Base-by-base conservation (phyloP, 2,797 vertebrate genomes). In the Allobates femoralis region DNA sequence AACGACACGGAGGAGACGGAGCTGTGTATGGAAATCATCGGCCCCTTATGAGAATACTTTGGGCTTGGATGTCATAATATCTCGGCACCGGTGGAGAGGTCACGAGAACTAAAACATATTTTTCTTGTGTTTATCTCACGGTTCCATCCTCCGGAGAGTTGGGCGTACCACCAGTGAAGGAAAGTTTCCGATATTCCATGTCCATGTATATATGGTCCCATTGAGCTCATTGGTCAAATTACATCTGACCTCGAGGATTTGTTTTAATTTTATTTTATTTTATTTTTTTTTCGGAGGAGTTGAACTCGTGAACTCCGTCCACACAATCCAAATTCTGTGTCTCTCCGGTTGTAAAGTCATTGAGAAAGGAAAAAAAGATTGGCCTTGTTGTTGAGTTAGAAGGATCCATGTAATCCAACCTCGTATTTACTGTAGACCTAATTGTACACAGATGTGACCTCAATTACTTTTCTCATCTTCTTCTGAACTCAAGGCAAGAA, bases 241-340 rank as follows among this genome's bases (percentile, higher is more conserved):
- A 79, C 77, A 81, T 51, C 46, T 81, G 77, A 89, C 87, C 10
- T 12, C 0, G 23, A 83, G 79, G 88, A 66, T 32, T 60, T 71
- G 73, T 23, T 1, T 62, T 41, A 8, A 37, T 34, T 66, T 53
- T 2, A 28, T 46, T 46, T 46, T 32, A 26, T 30, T 21, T 32
- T n/a, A n/a, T 62, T 62, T 28, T 56, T 82, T 90, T 90, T 83
- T 46, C 23, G 23, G 23, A 74, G 76, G 74, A 73, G 79, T 23
- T 86, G 87, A 91, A 90, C 91, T 92, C 85, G 84, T 90, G 89
- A 92, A 90, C 89, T 82, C 66, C 71, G 50, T 60, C 51, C 50
- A 79, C 64, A 58, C 34, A 0, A 83, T 67, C 53, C 75, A 69
- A 81, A 32, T 51, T 79, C 1, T 73, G n/a, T 78, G 89, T 91